Base-by-base conservation (phyloP, 23 tunicate genomes). In the Halocynthia aurantium region DNA sequence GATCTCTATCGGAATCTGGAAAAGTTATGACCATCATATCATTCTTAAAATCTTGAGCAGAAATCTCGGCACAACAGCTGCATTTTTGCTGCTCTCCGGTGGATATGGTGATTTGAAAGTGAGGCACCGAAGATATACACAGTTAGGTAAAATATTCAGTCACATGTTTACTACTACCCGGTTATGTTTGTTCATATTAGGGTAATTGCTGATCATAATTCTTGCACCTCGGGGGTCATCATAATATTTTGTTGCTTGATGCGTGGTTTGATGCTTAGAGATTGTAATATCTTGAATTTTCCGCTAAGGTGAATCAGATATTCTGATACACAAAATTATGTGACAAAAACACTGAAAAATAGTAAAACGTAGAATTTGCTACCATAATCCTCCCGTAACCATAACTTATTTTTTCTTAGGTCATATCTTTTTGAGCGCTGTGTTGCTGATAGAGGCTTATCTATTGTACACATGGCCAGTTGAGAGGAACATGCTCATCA, bases 391-490 rank as follows among this genome's bases (percentile, higher is more conserved):
- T 31, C 44, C 44, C 5, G 2, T 72, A 5, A 44, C 22, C 12
- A 67, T 67, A 11, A 21, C 22, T 21, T 11, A 22, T 19, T 71
- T 9, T 52, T 9, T 71, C 51, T 22, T 4, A 74, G 78, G 78
- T 54, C 56, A 74, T 49, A 2, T 74, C 50, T 53, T n/a, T 15
- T 22, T 74, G 8, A 64, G 78, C 9, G 57, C 6, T 10, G 55
- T 62, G 10, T 64, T 74, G 78, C 55, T 74, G 17, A 21, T 64
- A 17, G 64, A 74, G 5, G 78, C 78, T 10, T 74, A 74, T n/a
- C 78, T 74, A 31, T 50, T 74, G 56, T 74, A 74, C 57, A 13
- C 63, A 9, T 74, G 78, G 78, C 22, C 78, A 10, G n/a, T 64
- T 19, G 78, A 74, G 40, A 74, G 56, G 65, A 7, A 22, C n/a